phyloP scores from a whole-genome alignment of 2,113 vertebrate genomes.

The Tetrax tetrax region DNA sequence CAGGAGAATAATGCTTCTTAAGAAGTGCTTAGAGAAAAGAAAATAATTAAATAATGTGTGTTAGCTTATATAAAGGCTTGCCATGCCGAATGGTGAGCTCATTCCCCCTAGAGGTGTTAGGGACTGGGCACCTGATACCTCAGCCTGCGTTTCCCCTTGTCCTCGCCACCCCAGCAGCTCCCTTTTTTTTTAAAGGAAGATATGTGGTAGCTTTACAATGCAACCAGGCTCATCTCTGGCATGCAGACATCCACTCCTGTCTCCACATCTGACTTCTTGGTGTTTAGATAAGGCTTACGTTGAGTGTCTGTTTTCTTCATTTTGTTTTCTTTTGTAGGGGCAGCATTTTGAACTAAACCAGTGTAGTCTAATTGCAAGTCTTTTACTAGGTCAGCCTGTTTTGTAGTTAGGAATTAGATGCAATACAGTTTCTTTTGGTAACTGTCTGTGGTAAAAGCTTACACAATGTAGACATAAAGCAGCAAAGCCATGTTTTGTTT shows the following conservation, averaged over 20 bases:
- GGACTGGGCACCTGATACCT: background rate
- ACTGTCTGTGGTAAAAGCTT: background rate
- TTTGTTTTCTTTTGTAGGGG: background rate
- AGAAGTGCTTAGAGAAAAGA: background rate
- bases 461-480: background rate
- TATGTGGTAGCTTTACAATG: background rate
- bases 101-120: background rate
- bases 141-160: background rate
- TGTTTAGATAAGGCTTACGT: background rate
- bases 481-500: background rate
- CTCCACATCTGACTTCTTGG: background rate
- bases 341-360: background rate
- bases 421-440: background rate
- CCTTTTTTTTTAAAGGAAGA: background rate
- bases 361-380: background rate
- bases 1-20: background rate
- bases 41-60: background rate
- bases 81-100: accelerated
- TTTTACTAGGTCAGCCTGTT: background rate
- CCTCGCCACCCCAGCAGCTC: background rate
- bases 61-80: background rate
- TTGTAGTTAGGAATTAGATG: background rate
- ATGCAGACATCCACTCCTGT: background rate
- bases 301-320: background rate
- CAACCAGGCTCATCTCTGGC: background rate